Conservation (phyloP, 2,113 vertebrate genomes). For the Gila orcuttii region DNA sequence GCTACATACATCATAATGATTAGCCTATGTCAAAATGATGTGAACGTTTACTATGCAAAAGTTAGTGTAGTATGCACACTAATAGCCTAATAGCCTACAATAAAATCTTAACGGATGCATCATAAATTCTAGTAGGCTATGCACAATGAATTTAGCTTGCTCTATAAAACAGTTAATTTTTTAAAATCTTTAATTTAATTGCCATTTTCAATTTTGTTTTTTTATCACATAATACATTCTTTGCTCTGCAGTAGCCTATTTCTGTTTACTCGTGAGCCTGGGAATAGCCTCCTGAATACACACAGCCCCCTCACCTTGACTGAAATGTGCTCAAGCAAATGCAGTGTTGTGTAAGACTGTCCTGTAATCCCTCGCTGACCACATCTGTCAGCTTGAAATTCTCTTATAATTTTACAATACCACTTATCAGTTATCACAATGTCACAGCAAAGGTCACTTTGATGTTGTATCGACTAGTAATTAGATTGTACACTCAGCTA, state of each 20-base stretch:
- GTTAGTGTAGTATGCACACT: background rate
- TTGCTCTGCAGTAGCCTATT: background rate
- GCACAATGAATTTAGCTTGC: background rate
- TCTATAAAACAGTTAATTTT: background rate
- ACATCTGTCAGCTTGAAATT: constrained; percentile 40
- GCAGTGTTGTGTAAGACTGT: constrained; percentile 16
- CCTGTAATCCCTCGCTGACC: constrained; percentile 19
- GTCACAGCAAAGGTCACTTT: constrained; percentile 21
- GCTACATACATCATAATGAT: background rate
- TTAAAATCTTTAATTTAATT: too few relatives aligned
- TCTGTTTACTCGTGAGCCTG: background rate
- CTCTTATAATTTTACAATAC: constrained; percentile 10
- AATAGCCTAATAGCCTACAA: background rate
- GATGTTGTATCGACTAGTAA: constrained; percentile 4
- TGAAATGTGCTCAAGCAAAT: background rate
- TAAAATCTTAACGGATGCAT: background rate
- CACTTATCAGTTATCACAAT: constrained; percentile 26
- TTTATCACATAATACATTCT: background rate
- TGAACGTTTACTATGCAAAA: background rate
- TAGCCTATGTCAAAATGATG: background rate
- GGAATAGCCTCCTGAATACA: constrained; percentile 8
- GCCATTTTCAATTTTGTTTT: background rate
- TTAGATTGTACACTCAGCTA: background rate
- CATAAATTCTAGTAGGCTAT: background rate
- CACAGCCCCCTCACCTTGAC: constrained; percentile 23